Evolutionary conservation across 2,113 vertebrate species (phyloP).

Genomic region (Meriones unguiculatus): DNA sequence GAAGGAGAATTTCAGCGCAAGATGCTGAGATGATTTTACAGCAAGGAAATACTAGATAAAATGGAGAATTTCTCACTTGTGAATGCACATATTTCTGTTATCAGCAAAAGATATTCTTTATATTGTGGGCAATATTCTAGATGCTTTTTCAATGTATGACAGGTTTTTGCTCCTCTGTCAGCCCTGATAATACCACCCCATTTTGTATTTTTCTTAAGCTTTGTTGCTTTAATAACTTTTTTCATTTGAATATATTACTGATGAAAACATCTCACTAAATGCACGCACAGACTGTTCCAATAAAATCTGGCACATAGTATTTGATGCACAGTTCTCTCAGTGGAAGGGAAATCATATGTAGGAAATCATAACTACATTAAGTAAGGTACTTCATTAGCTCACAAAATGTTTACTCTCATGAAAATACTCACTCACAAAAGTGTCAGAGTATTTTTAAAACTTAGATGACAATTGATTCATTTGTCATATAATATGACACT

Average conservation of each 20-base stretch:
- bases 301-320: background rate
- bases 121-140: conserved; percentile 16
- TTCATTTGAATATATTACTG: background rate
- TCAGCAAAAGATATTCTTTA: conserved; percentile 63
- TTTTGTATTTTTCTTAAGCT: conserved; percentile 23
- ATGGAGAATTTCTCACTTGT: conserved; percentile 64
- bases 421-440: background rate
- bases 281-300: background rate
- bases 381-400: background rate
- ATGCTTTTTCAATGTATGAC: background rate
- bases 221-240: background rate
- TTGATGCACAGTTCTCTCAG: conserved; percentile 4
- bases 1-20: conserved; percentile 65
- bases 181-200: background rate
- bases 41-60: conserved; percentile 63
- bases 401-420: background rate
- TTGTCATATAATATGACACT: background rate
- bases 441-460: background rate
- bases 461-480: background rate
- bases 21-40: conserved; percentile 64
- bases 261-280: background rate
- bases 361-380: background rate
- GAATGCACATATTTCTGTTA: conserved; percentile 50
- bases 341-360: background rate
- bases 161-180: background rate